Evolutionary conservation across 2,888 invertebrate genomes (phyloP).

Genomic region (Aleiodes testaceus): DNA sequence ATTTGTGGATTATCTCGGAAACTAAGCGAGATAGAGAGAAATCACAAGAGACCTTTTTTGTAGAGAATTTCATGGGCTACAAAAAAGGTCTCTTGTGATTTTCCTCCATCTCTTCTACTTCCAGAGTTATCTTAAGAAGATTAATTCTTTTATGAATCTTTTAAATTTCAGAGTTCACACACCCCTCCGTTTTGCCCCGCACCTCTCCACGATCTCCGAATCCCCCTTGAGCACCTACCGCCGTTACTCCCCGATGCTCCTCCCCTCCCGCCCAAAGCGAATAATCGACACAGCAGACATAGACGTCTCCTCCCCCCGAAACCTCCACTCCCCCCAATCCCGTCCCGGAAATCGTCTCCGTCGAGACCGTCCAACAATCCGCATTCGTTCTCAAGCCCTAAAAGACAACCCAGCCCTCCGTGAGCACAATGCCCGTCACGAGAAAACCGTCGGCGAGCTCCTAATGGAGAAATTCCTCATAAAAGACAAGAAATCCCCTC

Average conservation of each 20-base stretch:
- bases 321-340: conserved; percentile 52
- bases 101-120: too few relatives aligned
- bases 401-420: conserved; percentile 71
- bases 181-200: conserved; percentile 79
- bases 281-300: conserved; percentile 88
- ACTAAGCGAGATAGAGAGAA: too few relatives aligned
- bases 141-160: neutral
- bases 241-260: conserved; percentile 61
- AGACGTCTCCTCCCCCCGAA: conserved; percentile 80
- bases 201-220: conserved; percentile 83
- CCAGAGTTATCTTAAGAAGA: neutral
- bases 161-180: conserved; percentile 61
- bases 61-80: too few relatives aligned
- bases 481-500: conserved; percentile 75
- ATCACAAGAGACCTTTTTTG: too few relatives aligned
- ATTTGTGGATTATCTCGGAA: too few relatives aligned
- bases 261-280: conserved; percentile 79
- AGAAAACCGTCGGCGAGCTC: conserved; percentile 82
- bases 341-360: conserved; percentile 61
- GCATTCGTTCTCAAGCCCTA: conserved; percentile 69
- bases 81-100: too few relatives aligned
- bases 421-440: conserved; percentile 74
- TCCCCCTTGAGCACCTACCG: conserved; percentile 69
- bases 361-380: conserved; percentile 67
- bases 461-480: conserved; percentile 85